Conservation (phyloP, 2,888 invertebrate genomes). For the Tipula confusa region DNA sequence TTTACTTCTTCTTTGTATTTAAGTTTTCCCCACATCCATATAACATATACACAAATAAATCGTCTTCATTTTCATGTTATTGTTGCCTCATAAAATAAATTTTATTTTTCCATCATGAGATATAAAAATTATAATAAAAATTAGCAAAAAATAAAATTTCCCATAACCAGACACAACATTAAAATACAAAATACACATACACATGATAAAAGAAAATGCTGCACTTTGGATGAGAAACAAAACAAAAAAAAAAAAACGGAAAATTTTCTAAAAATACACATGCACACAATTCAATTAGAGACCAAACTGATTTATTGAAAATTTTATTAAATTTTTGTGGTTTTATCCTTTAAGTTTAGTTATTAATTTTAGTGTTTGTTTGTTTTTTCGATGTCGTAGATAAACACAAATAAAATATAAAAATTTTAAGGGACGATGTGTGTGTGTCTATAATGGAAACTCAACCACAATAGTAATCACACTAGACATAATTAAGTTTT, state of each 20-base stretch:
- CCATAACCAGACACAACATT: neutral
- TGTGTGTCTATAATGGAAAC: no score
- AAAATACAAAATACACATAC: neutral
- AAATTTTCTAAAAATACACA: neutral
- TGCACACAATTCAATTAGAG: neutral
- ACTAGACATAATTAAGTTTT: no score
- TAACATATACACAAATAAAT: neutral
- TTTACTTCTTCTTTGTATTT: neutral
- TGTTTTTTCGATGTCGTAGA: neutral
- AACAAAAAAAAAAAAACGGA: neutral
- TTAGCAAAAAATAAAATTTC: neutral
- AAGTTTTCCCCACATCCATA: neutral
- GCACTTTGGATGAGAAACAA: neutral
- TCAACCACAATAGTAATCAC: no score
- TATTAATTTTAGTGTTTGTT: neutral
- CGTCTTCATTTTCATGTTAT: slow-evolving; percentile 9
- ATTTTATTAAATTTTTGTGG: neutral
- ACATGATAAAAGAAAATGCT: neutral
- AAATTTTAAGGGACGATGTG: no score
- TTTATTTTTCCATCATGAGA: slow-evolving; percentile 25
- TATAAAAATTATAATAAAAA: slow-evolving; percentile 25
- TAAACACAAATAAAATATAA: no score
- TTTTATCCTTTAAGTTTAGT: slow-evolving; percentile 6
- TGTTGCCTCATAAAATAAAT: neutral
- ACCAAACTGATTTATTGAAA: slow-evolving; percentile 20